Base-by-base conservation (phyloP, 23 tunicate species). In the Styela plicata region DNA sequence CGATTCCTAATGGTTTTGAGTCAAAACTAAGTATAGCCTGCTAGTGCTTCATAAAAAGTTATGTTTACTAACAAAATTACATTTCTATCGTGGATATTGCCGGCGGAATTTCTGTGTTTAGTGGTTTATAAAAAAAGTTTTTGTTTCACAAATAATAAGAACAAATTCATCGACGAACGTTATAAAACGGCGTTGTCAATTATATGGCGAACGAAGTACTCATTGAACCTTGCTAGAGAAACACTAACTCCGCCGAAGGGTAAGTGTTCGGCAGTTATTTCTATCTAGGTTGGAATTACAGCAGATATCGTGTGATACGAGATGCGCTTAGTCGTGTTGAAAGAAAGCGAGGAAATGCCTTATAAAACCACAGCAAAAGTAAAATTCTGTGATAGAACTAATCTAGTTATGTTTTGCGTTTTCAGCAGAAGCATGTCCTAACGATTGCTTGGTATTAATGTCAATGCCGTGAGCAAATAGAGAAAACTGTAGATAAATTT, bases 201-300 rank as follows among this genome's bases (percentile, higher is more conserved):
- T n/a, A 44, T 44, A 5, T 44, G 10, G 57, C 57, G 57, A 5
- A 44, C 57, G 13, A 44, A 44, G 57, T 44, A 44, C 10, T 7
- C 13, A 44, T 44, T 44, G 57, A 5, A 44, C 57, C 7, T 44
- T 44, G 57, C 57, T 5, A 5, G 57, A 44, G 10, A 13, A 44
- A 44, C 57, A n/a, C n/a, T n/a, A 44, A 44, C 57, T 44, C 57
- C 57, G 57, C 57, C 57, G 57, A 44, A 44, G 57, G 57, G 57
- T 44, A 44, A 44, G 57, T 44, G n/a, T 44, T 44, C 57, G 13
- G 57, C 57, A 44, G 57, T 44, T 44, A n/a, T n/a, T n/a, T n/a
- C n/a, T n/a, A n/a, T n/a, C 57, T 44, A 5, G 57, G 7, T 13
- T 44, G 57, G 57, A 44, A 44, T 44, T 44, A 44, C 57, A 7